These are phyloP conservation scores for Pelecanus crispus DNA, from an alignment of 2,113 vertebrate species.

Conservation along the genomic window DNA sequence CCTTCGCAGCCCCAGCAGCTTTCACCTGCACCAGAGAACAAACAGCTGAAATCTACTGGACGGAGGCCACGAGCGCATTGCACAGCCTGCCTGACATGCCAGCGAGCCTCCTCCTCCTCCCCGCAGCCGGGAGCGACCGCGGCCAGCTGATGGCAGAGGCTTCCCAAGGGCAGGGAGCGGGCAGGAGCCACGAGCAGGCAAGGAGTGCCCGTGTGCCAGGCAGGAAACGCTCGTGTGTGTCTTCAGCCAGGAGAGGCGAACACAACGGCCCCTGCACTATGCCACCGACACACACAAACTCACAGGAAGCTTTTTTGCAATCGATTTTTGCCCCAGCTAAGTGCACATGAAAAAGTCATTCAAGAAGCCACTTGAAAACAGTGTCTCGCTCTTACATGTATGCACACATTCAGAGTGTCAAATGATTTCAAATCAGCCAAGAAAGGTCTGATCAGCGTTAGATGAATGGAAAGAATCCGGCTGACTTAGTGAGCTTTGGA, in stretches of 20 bases:
- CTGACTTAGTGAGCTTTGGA: constrained; percentile 39
- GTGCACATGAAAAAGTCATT: constrained; percentile 19
- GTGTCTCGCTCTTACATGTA: not conserved
- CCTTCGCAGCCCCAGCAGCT: not conserved
- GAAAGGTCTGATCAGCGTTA: not conserved
- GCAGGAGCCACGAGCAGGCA: not conserved
- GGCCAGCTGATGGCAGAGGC: not conserved
- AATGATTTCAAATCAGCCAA: not conserved
- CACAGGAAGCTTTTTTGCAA: not conserved
- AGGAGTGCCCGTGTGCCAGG: not conserved
- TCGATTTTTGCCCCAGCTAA: not conserved
- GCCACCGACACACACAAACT: not conserved
- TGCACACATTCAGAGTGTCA: not conserved
- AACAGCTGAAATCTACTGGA: not conserved
- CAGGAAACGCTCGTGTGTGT: rapidly evolving
- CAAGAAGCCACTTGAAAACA: constrained; percentile 11
- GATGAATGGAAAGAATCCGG: constrained; percentile 52
- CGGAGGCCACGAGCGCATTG: not conserved
- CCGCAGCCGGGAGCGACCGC: not conserved
- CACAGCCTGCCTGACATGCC: not conserved
- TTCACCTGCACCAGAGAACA: not conserved
- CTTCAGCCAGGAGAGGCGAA: not conserved
- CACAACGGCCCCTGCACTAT: rapidly evolving
- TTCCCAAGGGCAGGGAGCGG: not conserved
- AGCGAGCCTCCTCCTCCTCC: not conserved